Conservation (phyloP, 2,888 invertebrate species). For the Sphinx pinastri region DNA sequence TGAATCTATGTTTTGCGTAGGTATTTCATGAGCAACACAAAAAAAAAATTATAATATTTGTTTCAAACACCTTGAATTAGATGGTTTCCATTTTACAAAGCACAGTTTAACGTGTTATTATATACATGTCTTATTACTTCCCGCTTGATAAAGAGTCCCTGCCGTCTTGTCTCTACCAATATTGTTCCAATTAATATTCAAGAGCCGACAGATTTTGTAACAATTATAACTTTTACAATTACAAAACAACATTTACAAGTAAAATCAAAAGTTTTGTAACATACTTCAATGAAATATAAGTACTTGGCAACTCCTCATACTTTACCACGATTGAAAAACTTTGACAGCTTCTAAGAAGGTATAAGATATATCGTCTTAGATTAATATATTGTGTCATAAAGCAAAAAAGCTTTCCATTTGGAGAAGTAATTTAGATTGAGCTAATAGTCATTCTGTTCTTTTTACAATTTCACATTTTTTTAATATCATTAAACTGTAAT, state of each 20-base stretch:
- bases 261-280: not conserved
- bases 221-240: slow-evolving; percentile 5
- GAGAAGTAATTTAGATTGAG: no score
- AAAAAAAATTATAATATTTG: no score
- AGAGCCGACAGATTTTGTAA: not conserved
- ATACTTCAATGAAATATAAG: not conserved
- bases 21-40: no score
- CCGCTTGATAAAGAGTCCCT: not conserved
- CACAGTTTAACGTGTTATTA: not conserved
- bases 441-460: no score
- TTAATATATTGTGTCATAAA: no score
- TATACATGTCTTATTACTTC: not conserved
- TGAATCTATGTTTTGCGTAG: no score
- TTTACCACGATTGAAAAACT: slow-evolving; percentile 10
- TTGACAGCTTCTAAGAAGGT: not conserved
- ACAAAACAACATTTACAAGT: not conserved
- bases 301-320: not conserved
- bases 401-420: no score
- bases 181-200: not conserved
- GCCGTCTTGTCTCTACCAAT: not conserved
- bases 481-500: no score
- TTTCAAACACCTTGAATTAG: no score
- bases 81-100: not conserved
- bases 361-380: not conserved
- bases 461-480: no score